A percentile compares a stretch with the other conserved stretches of the same genome.
Evolutionary conservation across 2,888 invertebrate species (phyloP).

Genomic region (Aplocera efformata): DNA sequence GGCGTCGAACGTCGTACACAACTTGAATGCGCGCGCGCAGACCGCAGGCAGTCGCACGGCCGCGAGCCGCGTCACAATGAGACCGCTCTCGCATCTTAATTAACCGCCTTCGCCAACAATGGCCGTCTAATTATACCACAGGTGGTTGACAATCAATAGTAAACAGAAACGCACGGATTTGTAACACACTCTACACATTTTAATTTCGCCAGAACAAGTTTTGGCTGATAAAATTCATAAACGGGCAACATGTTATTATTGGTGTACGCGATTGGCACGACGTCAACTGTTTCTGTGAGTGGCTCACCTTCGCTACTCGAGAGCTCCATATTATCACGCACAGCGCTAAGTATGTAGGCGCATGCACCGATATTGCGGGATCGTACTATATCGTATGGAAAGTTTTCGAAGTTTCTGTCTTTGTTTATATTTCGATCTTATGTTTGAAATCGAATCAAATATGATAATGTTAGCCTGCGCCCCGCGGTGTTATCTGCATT

Average conservation of each 20-base stretch:
- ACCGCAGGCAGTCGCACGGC: constrained; percentile 53
- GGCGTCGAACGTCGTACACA: constrained; percentile 39
- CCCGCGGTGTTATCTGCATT: no score
- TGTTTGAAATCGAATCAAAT: constrained; percentile 15
- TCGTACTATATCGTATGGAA: constrained; percentile 27
- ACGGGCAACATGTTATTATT: constrained; percentile 33
- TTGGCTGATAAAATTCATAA: constrained; percentile 31
- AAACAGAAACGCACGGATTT: constrained; percentile 2
- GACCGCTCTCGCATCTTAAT: constrained; percentile 65
- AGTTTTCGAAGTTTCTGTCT: constrained; percentile 19
- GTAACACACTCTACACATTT: constrained; percentile 11
- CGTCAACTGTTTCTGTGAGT: constrained; percentile 51
- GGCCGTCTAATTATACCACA: constrained; percentile 58
- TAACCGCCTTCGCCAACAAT: constrained; percentile 56
- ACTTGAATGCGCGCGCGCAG: constrained; percentile 66
- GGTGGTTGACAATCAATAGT: constrained; percentile 44
- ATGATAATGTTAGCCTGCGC: background rate
- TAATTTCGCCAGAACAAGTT: constrained; percentile 15
- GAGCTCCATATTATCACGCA: constrained; percentile 35
- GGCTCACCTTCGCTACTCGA: constrained; percentile 62
- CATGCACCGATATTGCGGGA: constrained; percentile 6
- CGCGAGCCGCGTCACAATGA: constrained; percentile 47
- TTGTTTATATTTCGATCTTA: constrained; percentile 16
- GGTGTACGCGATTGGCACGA: constrained; percentile 60
- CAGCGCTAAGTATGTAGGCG: constrained; percentile 7